Base-by-base conservation (phyloP, 2,888 invertebrate species). In the Platycheirus albimanus region DNA sequence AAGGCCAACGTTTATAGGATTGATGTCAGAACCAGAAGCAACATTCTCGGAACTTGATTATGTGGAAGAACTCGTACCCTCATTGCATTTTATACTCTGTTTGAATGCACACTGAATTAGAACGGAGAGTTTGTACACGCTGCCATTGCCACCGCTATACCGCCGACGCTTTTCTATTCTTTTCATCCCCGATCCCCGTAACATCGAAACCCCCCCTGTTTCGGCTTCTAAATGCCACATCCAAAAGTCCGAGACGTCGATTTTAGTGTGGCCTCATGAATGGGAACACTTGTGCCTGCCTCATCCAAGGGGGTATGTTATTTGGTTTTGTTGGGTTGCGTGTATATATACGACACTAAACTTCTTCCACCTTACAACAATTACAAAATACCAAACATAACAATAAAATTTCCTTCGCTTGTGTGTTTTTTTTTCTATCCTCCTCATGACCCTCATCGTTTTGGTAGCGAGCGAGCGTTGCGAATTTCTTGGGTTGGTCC, bases 21-120 rank as follows among this genome's bases (percentile, higher is more conserved):
- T 72, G 67, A 72, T 78, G 83, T 83, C 83, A 78, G 78, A 83
- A 83, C 67, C 83, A 83, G 78, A 78, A 83, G 83, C 72, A 72
- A 72, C 78, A 83, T 83, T 78, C 78, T 72, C 56, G 30, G 41
- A 49, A 78, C 78, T 83, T 69, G 83, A 83, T 83, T 83, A 83
- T 72, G 78, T 83, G 83, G 83, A 83, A 83, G 78, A 83, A 64
- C 72, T 66, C 75, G 19, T 63, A 49, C 64, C 64, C 38, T 64
- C 75, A 63, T 51, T 75, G 76, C 69, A 79, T 54, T 69, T 58
- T 13, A 15, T 30, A 24, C 49, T 54, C 38, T 49, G 56, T 43
- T 43, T 43, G 56, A 61, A 67, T 74, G 58, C 78, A 67, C 74
- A 74, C 52, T 41, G 54, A 61, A 74, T 78, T 72, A 78, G 77